Evolutionary conservation across 2,113 vertebrate genomes (phyloP).

Genomic region (Vanacampus margaritifer): DNA sequence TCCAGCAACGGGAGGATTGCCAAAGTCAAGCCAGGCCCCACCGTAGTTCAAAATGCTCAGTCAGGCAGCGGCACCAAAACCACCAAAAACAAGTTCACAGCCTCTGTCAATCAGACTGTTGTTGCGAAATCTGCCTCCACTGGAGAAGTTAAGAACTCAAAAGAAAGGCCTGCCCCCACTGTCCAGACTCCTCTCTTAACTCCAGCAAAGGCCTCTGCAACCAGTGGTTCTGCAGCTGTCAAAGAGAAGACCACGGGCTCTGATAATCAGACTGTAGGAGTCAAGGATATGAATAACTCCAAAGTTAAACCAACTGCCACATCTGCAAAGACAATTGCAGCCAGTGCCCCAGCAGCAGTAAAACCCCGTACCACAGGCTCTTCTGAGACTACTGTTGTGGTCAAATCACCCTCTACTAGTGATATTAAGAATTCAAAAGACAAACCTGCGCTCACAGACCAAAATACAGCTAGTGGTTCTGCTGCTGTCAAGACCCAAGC

Average conservation of each 20-base stretch:
- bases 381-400: slow-evolving; percentile 36
- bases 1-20: slow-evolving; percentile 23
- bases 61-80: slow-evolving; percentile 29
- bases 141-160: slow-evolving; percentile 36
- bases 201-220: slow-evolving; percentile 19
- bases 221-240: neutral
- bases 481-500: slow-evolving; percentile 15
- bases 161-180: slow-evolving; percentile 31
- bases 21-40: slow-evolving; percentile 42
- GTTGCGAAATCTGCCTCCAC: slow-evolving; percentile 20
- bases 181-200: slow-evolving; percentile 16
- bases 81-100: slow-evolving; percentile 37
- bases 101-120: slow-evolving; percentile 41
- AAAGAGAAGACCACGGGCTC: slow-evolving; percentile 39
- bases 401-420: slow-evolving; percentile 19
- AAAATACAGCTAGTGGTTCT: neutral
- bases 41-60: slow-evolving; percentile 31
- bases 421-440: slow-evolving; percentile 44
- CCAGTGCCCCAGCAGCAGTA: neutral
- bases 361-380: slow-evolving; percentile 35
- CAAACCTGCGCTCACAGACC: slow-evolving; percentile 25
- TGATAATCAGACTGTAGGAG: slow-evolving; percentile 40
- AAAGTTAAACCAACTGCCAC: slow-evolving; percentile 41
- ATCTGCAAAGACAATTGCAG: slow-evolving; percentile 16
- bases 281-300: slow-evolving; percentile 35